These are phyloP conservation scores for Drosophila burlai DNA, from an alignment of 1,140 invertebrate genomes.

Conservation along the genomic window DNA sequence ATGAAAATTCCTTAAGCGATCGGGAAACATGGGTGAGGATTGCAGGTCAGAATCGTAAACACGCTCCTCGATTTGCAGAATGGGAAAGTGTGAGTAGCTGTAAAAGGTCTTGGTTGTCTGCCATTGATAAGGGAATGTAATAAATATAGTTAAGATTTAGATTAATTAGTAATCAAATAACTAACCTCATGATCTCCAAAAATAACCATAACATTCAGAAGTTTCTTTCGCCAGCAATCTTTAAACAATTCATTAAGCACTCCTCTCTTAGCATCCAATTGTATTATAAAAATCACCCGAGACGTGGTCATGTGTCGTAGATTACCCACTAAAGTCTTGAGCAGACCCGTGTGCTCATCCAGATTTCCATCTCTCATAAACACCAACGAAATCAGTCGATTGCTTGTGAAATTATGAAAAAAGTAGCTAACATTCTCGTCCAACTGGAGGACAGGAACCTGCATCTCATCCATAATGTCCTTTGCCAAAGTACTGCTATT, in stretches of 20 bases:
- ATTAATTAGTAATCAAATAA: background rate
- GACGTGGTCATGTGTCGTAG: constrained; percentile 65
- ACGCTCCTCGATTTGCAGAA: constrained; percentile 49
- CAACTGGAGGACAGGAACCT: constrained; percentile 51
- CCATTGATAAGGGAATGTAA: background rate
- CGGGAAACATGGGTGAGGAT: constrained; percentile 34
- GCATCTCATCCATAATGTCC: constrained; percentile 46
- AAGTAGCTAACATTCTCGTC: constrained; percentile 55
- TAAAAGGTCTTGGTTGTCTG: constrained; percentile 53
- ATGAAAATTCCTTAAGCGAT: constrained; percentile 52
- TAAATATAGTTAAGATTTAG: background rate
- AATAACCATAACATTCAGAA: constrained; percentile 68
- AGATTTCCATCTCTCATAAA: constrained; percentile 22
- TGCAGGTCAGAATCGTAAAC: background rate
- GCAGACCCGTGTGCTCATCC: constrained; percentile 35
- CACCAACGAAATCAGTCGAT: constrained; percentile 40
- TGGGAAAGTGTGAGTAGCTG: constrained; percentile 67
- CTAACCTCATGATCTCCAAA: constrained; percentile 58
- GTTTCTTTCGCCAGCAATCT: constrained; percentile 59
- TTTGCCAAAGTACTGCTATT: constrained; percentile 13
- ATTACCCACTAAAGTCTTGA: constrained; percentile 51
- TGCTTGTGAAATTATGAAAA: constrained; percentile 40
- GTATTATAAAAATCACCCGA: constrained; percentile 60
- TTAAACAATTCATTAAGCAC: constrained; percentile 48
- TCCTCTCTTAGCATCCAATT: background rate